Base-by-base conservation (phyloP, 2,797 vertebrate genomes). In the Bovichtus diacanthus region DNA sequence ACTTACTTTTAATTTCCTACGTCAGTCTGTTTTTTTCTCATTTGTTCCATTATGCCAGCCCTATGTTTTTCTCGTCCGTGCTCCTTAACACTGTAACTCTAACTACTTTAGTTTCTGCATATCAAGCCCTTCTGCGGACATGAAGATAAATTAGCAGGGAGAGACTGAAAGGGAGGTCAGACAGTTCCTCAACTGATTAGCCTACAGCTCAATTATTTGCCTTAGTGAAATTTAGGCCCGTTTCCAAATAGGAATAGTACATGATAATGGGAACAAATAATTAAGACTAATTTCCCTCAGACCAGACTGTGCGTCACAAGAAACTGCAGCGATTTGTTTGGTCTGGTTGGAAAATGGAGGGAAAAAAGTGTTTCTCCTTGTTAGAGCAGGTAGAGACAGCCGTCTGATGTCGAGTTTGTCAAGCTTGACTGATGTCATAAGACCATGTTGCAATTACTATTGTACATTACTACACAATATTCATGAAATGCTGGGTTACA, bases 231-330 rank as follows among this genome's bases (percentile, higher is more conserved):
- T 87, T 74, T 80, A 58, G 54, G 71, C 53, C 34, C 0, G 23
- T 70, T 86, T 81, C 55, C 61, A 77, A 74, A 19, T 1, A 63
- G 54, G 44, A 78, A 65, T 66, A 81, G 72, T 38, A 74, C 69
- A 78, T 75, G 31, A 43, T 77, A 82, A 83, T 63, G 51, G 72
- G 74, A 84, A 80, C 50, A 76, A 78, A 82, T 84, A 86, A 90
- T 86, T 60, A 70, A 44, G 81, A 62, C 73, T 0, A 63, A 64
- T 86, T 83, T 88, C 60, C 54, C 51, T 68, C 60, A 75, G 41
- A 74, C 36, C 59, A 77, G 66, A 74, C 78, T 39, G 61, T 80
- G 76, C 54, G 15, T 83, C 73, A 80, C 11, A 15, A 74, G 31
- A 47, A 74, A 51, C 47, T 54, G 49, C 23, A 29, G 56, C 58